Evolutionary conservation across 2,797 vertebrate species (phyloP).

Genomic region (Eupleurogrammus muticus): DNA sequence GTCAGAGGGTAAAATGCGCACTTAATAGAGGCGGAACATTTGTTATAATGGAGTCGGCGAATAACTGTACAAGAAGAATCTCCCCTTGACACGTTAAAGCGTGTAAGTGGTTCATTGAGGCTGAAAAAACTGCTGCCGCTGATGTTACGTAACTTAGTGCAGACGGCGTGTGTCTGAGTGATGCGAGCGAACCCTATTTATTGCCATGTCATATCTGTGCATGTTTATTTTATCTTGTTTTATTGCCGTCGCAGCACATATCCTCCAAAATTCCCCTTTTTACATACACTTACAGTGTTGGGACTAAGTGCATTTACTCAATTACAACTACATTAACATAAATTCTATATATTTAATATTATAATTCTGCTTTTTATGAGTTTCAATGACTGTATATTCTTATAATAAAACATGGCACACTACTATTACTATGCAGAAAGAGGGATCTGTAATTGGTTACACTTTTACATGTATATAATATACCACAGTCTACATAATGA

Average conservation of each 20-base stretch:
- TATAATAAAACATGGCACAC: no score
- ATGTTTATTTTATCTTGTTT: not conserved
- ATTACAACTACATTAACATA: no score
- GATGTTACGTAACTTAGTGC: conserved; percentile 43
- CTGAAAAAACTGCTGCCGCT: conserved; percentile 11
- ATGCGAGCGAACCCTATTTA: not conserved
- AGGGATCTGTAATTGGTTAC: not conserved
- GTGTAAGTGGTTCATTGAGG: not conserved
- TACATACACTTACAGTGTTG: no score
- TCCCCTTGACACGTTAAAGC: not conserved
- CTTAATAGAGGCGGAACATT: not conserved
- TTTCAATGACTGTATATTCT: no score
- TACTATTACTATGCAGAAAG: not conserved
- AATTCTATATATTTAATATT: no score
- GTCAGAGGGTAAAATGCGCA: not conserved
- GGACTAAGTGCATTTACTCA: no score
- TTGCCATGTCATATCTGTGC: not conserved
- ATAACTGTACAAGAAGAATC: not conserved
- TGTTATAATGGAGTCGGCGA: not conserved
- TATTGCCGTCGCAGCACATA: not conserved
- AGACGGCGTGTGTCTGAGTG: not conserved
- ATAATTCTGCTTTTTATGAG: no score
- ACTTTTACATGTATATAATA: no score
- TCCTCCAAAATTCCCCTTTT: not conserved
- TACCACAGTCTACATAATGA: no score